Percentiles rank a stretch among this genome's conserved stretches.
Conservation (phyloP, 2,888 invertebrate species). For the Idaea straminata region DNA sequence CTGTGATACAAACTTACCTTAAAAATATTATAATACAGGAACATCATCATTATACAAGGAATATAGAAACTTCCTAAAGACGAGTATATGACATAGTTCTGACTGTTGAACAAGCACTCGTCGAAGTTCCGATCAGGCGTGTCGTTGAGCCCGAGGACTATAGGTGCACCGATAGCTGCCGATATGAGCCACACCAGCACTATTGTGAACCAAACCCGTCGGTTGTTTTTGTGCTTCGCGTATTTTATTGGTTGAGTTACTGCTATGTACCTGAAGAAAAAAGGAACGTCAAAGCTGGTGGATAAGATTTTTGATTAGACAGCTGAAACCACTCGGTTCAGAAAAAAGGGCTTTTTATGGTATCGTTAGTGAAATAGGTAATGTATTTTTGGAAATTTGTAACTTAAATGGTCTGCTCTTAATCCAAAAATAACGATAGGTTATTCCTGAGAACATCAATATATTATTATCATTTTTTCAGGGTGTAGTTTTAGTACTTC, state of each 20-base stretch:
- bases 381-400: too few species aligned
- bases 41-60: slow-evolving; percentile 98
- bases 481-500: too few species aligned
- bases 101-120: slow-evolving; percentile 97
- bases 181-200: slow-evolving; percentile 96
- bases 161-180: slow-evolving; percentile 96
- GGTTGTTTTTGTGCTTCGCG: slow-evolving; percentile 98
- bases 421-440: too few species aligned
- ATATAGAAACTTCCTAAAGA: slow-evolving; percentile 99
- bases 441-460: too few species aligned
- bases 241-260: slow-evolving; percentile 99
- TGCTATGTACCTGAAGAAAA: slow-evolving; percentile 93
- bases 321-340: too few species aligned
- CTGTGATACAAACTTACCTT: slow-evolving; percentile 82
- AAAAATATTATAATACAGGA: slow-evolving; percentile 98
- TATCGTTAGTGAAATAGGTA: too few species aligned
- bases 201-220: slow-evolving; percentile 96
- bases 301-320: too few species aligned
- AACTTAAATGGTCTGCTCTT: too few species aligned
- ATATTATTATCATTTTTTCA: too few species aligned
- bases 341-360: too few species aligned
- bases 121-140: slow-evolving; percentile 91
- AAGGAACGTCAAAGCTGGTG: background rate
- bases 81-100: slow-evolving; percentile 98
- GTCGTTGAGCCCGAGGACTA: slow-evolving; percentile 97